Evolutionary conservation across 2,797 vertebrate genomes (phyloP), one percentile per base, ranked within the genome.

Genomic region (Leuciscus waleckii): DNA sequence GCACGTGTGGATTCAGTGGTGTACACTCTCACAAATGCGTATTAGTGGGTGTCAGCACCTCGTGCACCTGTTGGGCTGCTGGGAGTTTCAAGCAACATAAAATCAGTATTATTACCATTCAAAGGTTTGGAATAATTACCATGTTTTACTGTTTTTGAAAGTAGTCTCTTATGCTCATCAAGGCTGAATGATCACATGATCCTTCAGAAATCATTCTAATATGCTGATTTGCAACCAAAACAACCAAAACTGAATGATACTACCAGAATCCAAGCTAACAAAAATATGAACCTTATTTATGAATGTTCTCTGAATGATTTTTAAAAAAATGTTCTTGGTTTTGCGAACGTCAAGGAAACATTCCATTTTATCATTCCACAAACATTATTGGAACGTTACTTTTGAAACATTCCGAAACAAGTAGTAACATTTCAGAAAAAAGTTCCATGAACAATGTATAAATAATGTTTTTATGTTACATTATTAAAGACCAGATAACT

Each of bases 1-100:
- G 92, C 87, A 88, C 87, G 90, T 86, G 79, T 84, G 83, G 82
- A 68, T 87, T 81, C 79, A 14, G 82, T 78, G 71, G 91, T 91
- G 90, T 19, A 63, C 58, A 46, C 58, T 46, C 39, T 32, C 58
- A 46, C 58, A 65, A 49, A 80, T 39, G 79, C 29, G 46, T 54
- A 65, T 23, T 41, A 61, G 79, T 81, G 26, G 26, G 49, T 32
- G 61, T 7, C 32, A 80, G 58, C 37, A 43, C 23, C 37, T 71
- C 17, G 23, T 71, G 79, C 79, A 81, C 79, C 79, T 81, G 67
- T 41, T 81, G 49, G 67, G 35, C 58, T 37, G 26, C 51, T 37
- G 49, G 26, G 9, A n/a, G 32, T 69, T 69, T 69, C 39, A 81
- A 81, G 75, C 32, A 11, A n/a, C 14, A 69, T 54, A 13, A 49